A percentile compares a stretch with the other conserved stretches of the same genome.
Conservation (phyloP, 92 coral and sea anemone species). For the Porites lobata region DNA sequence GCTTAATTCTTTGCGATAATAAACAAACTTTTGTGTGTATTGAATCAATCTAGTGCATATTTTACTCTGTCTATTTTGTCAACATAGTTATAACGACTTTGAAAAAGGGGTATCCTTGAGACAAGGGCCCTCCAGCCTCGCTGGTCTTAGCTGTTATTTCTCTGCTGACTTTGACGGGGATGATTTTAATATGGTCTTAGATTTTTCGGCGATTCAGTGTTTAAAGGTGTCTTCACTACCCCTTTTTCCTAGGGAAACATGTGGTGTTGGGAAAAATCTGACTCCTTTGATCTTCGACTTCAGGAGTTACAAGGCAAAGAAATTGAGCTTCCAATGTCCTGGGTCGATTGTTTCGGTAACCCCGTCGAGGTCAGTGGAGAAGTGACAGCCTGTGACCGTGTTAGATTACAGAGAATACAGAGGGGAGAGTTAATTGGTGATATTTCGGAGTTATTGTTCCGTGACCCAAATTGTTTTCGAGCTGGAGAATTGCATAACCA, state of each 20-base stretch:
- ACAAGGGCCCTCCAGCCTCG: too few species aligned
- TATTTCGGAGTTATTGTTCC: not conserved
- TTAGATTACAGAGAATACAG: not conserved
- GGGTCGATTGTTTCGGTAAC: conserved; percentile 18
- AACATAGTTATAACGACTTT: too few species aligned
- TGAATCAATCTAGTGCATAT: conserved; percentile 14
- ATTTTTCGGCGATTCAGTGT: too few species aligned
- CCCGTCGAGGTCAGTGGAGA: conserved; percentile 40
- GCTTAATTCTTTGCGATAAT: not conserved
- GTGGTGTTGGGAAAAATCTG: too few species aligned
- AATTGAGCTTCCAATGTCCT: conserved; percentile 8
- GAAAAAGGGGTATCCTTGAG: too few species aligned
- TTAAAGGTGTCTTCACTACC: too few species aligned
- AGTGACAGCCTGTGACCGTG: conserved; percentile 21
- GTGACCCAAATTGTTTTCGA: conserved; percentile 18
- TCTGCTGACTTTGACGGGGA: too few species aligned
- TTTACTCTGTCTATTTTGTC: conserved; percentile 7
- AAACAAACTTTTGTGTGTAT: not conserved
- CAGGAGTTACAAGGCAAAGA: not conserved
- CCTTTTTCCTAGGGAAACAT: too few species aligned
- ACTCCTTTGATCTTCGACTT: conserved; percentile 1
- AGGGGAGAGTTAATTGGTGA: conserved; percentile 5
- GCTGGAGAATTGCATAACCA: conserved; percentile 19
- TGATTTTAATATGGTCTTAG: too few species aligned
- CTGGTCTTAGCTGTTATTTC: not conserved